phyloP scores from a whole-genome alignment of 2,888 invertebrate species.

The Xanthia icteritia region DNA sequence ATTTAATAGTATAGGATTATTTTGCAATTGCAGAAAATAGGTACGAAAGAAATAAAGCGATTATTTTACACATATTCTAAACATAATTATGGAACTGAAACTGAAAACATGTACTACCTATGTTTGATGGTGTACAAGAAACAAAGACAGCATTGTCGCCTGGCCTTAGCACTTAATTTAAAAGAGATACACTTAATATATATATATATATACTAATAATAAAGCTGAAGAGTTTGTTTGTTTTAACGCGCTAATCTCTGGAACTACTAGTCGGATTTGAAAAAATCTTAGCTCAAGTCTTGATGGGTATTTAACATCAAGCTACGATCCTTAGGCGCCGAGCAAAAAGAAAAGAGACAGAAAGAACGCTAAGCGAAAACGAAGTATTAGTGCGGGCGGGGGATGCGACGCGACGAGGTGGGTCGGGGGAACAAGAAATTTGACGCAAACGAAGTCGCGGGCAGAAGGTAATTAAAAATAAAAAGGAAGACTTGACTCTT shows the following conservation, averaged over 20 bases:
- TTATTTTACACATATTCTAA: conserved; percentile 2
- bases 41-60: background rate
- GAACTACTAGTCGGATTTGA: background rate
- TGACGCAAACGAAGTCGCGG: background rate
- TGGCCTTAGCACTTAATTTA: background rate
- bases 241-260: background rate
- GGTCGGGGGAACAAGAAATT: background rate
- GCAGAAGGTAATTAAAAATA: background rate
- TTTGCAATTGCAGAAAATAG: background rate
- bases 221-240: background rate
- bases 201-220: background rate
- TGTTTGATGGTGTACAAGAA: background rate
- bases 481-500: background rate
- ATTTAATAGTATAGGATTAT: no score
- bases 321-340: background rate
- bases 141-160: background rate
- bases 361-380: background rate
- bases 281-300: background rate
- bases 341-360: background rate
- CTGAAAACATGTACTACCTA: background rate
- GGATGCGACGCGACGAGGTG: background rate
- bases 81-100: background rate
- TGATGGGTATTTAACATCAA: background rate
- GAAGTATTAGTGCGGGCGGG: background rate
- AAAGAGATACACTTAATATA: background rate